Evolutionary conservation across 2,113 vertebrate genomes (phyloP).

Genomic region (Sceloporus tristichus): DNA sequence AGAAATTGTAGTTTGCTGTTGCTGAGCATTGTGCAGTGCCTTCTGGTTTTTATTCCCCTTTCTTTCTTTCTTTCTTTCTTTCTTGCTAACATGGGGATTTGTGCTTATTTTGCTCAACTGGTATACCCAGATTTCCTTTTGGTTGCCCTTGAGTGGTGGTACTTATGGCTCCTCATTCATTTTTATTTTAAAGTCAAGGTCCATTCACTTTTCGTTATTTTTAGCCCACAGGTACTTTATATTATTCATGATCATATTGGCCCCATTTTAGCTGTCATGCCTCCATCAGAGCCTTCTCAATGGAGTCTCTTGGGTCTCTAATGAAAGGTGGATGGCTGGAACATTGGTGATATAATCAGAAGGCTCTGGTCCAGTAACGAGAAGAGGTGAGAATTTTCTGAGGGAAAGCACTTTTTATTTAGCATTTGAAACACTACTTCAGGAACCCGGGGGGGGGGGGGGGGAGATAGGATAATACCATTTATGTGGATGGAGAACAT

Average conservation of each 20-base stretch:
- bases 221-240: slow-evolving; percentile 28
- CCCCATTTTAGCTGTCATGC: slow-evolving; percentile 29
- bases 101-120: background rate
- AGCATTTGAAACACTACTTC: slow-evolving; percentile 47
- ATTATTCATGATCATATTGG: background rate
- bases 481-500: slow-evolving; percentile 21
- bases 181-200: slow-evolving; percentile 35
- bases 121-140: background rate
- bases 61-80: background rate
- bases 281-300: slow-evolving; percentile 12
- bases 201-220: slow-evolving; percentile 35
- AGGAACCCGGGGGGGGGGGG: slow-evolving; percentile 1
- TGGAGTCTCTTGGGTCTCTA: background rate
- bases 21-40: background rate
- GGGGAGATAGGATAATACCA: background rate
- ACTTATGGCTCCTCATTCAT: slow-evolving; percentile 12
- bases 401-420: slow-evolving; percentile 21
- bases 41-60: fast-evolving
- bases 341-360: slow-evolving; percentile 35
- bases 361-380: slow-evolving; percentile 20
- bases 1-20: slow-evolving; percentile 15
- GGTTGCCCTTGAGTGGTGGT: slow-evolving; percentile 6
- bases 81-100: background rate
- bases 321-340: slow-evolving; percentile 28
- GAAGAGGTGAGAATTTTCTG: slow-evolving; percentile 18